Base-by-base conservation (phyloP, 2,113 vertebrate species). In the Coreoperca whiteheadi region DNA sequence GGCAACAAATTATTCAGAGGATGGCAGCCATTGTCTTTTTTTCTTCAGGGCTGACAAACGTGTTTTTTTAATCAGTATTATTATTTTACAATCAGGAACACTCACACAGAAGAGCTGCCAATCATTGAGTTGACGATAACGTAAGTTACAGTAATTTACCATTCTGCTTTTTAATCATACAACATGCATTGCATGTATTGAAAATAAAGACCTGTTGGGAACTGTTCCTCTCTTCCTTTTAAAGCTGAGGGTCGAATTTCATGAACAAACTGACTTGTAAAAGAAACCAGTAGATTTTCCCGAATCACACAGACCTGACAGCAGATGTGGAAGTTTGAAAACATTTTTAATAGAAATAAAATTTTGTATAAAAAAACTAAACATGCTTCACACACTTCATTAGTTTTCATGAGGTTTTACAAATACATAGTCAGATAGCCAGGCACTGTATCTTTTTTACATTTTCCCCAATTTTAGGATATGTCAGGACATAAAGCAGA, bases 271-370 rank as follows among this genome's bases (percentile, higher is more conserved):
- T 23, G 51, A 23, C 43, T 5, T 0, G 4, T 14, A 12, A 69
- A 65, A 28, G 10, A 65, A 51, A 60, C 14, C 5, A 15, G 1
- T 32, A 7, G 25, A 14, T 66, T 50, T 53, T n/a, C 0, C 11
- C 8, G 10, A 79, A 30, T 60, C 28, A 63, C 54, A 82, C 39
- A 80, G 77, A 68, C 30, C 76, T 74, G 53, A 75, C 67, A 75
- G 60, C 6, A 8, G 64, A 74, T 28, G 2, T 23, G 87, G 50
- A 90, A 78, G 94, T 96, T 98, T 97, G 92, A 96, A 98, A 99
- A 97, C 96, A 96, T 94, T 98, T 97, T 98, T 99, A 98, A 98
- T 98, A 98, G 97, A 99, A 99, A 99, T 97, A 95, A 94, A 88
- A 92, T 82, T 96, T 96, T 96, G 81, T 98, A 97, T 97, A 96